Percentiles rank a stretch among this genome's conserved stretches.
phyloP scores from a whole-genome alignment of 2,888 invertebrate species.

The Drosophila dives region DNA sequence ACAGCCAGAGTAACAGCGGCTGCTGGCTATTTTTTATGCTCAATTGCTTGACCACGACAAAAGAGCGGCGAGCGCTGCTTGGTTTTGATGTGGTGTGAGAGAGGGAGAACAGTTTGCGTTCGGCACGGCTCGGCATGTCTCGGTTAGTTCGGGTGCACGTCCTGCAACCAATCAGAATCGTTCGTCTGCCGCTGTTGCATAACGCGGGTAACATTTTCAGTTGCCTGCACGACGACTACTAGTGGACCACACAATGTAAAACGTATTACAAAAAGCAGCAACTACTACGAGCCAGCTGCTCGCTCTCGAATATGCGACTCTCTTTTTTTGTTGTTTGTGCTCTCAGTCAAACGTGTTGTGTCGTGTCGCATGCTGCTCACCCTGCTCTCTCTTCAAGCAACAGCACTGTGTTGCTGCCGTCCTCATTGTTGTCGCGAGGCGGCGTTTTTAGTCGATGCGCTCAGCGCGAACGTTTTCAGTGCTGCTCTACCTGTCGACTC shows the following conservation, averaged over 20 bases:
- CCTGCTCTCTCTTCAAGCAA: conserved; percentile 16
- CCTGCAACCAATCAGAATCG: conserved; percentile 67
- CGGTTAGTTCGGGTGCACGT: conserved; percentile 28
- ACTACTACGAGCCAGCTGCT: conserved; percentile 23
- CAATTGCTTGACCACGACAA: conserved; percentile 49
- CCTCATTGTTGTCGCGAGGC: conserved; percentile 23
- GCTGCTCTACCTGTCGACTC: conserved; percentile 79
- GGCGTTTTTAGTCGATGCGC: conserved; percentile 50
- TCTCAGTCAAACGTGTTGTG: conserved; percentile 22
- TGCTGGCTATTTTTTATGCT: conserved; percentile 31
- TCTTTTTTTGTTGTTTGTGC: conserved; percentile 1
- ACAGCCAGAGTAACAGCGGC: conserved; percentile 16
- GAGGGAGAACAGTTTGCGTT: conserved; percentile 23
- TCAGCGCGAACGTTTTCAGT: conserved; percentile 60
- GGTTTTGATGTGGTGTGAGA: conserved; percentile 11
- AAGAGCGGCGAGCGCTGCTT: conserved; percentile 29
- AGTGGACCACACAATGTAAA: conserved; percentile 57
- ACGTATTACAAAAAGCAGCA: conserved; percentile 49
- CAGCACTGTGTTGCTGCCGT: conserved; percentile 18
- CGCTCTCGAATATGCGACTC: conserved; percentile 15
- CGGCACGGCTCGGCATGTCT: conserved; percentile 17
- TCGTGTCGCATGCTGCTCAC: conserved; percentile 5
- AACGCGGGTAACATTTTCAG: conserved; percentile 60
- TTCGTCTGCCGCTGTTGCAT: conserved; percentile 61
- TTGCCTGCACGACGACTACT: conserved; percentile 40